phyloP scores from a whole-genome alignment of 2,113 vertebrate genomes.

The Rhinolophus sinicus region DNA sequence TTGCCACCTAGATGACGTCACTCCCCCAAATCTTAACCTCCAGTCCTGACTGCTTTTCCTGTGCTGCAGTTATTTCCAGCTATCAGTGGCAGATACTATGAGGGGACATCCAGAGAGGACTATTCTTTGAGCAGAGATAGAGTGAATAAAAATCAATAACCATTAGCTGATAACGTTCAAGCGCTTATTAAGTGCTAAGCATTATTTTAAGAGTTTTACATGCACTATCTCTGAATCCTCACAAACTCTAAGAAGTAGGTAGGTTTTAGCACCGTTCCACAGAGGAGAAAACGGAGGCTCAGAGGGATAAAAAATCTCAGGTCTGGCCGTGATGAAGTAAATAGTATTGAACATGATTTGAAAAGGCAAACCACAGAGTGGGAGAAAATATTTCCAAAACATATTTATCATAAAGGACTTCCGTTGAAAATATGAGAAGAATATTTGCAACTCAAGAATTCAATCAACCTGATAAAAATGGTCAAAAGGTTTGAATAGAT shows the following conservation, averaged over 20 bases:
- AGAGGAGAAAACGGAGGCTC: constrained; percentile 37
- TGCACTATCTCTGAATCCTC: constrained; percentile 15
- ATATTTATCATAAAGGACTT: constrained; percentile 24
- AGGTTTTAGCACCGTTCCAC: not conserved
- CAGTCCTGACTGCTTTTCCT: not conserved
- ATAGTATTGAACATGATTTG: not conserved
- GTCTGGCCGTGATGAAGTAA: not conserved
- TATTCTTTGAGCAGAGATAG: not conserved
- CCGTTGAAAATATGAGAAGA: not conserved
- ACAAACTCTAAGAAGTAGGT: not conserved
- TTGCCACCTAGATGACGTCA: not conserved
- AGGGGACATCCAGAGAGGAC: not conserved
- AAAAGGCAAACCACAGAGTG: not conserved
- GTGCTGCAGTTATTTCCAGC: constrained; percentile 19
- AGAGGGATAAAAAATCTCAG: not conserved
- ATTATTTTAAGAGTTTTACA: constrained; percentile 17
- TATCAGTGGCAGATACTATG: not conserved
- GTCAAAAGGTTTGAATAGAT: not conserved
- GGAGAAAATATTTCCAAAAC: constrained; percentile 27
- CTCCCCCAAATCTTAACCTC: not conserved
- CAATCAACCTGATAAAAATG: not conserved
- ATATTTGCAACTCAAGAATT: constrained; percentile 7
- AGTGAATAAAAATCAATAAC: constrained; percentile 54
- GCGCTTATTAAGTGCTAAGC: not conserved
- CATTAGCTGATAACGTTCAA: constrained; percentile 32